Evolutionary conservation across 1,140 invertebrate genomes (phyloP).

Genomic region (Orchesella cincta): DNA sequence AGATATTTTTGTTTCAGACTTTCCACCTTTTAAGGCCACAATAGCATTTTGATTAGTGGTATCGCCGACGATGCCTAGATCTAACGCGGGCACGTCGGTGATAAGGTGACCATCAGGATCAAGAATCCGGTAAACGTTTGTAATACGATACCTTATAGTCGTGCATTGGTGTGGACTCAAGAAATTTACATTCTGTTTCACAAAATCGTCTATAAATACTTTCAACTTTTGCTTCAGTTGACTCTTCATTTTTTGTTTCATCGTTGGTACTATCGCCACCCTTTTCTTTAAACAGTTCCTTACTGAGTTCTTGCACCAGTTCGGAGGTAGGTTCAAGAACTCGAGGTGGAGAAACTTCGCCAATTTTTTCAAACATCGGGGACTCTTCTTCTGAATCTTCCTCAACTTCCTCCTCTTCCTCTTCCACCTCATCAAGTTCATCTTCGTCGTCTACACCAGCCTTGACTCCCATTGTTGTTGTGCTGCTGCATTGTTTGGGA

Average conservation of each 20-base stretch:
- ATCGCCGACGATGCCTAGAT: too few species aligned
- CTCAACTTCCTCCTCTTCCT: neutral
- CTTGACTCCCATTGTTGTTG: too few species aligned
- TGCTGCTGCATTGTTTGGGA: too few species aligned
- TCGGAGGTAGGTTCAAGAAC: neutral
- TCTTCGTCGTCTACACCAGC: neutral
- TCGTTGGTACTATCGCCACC: neutral
- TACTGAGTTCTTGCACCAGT: neutral
- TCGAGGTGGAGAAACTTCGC: neutral
- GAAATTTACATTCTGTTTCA: neutral
- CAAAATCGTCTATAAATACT: neutral
- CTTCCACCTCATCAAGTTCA: neutral
- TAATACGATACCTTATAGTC: slow-evolving; percentile 10
- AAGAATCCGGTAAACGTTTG: neutral
- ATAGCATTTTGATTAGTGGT: too few species aligned
- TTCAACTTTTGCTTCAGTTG: neutral
- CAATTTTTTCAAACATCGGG: slow-evolving; percentile 1
- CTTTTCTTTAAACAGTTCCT: neutral
- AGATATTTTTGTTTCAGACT: too few species aligned
- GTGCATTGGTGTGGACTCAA: neutral
- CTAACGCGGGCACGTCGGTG: too few species aligned
- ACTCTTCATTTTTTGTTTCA: neutral
- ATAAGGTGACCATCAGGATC: too few species aligned
- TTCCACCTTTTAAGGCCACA: too few species aligned
- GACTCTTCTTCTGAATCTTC: neutral